A percentile compares a stretch with the other conserved stretches of the same genome.
phyloP scores from a whole-genome alignment of 2,888 invertebrate genomes.

The Drosophila prostipennis region DNA sequence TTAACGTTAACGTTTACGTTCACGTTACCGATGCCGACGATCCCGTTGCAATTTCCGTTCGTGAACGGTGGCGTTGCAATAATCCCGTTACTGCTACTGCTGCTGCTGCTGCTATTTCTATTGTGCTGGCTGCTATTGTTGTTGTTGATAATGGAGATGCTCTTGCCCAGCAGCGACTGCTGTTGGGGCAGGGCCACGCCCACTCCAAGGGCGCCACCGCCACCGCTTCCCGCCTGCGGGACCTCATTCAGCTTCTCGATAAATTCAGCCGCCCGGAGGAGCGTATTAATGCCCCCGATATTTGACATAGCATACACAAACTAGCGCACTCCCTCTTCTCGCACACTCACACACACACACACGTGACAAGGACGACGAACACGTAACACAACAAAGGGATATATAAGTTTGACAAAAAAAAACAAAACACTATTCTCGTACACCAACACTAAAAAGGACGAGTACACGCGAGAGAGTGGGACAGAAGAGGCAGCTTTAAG shows the following conservation, averaged over 20 bases:
- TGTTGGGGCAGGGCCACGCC: constrained; percentile 34
- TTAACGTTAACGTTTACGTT: constrained; percentile 30
- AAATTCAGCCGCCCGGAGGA: constrained; percentile 82
- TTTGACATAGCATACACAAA: constrained; percentile 75
- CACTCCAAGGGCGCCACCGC: constrained; percentile 15
- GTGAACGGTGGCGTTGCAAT: constrained; percentile 40
- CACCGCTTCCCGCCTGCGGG: constrained; percentile 47
- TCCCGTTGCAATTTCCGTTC: constrained; percentile 46
- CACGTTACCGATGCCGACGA: constrained; percentile 23
- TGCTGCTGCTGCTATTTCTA: constrained; percentile 60
- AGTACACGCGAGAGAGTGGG: constrained; percentile 8
- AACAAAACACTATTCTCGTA: constrained; percentile 9
- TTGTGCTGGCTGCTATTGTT: constrained; percentile 71
- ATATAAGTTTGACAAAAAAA: constrained; percentile 1
- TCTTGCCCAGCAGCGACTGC: constrained; percentile 48
- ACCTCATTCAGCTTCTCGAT: constrained; percentile 82
- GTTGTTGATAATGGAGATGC: constrained; percentile 53
- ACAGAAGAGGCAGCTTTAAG: constrained; percentile 1
- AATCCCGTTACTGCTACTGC: constrained; percentile 48
- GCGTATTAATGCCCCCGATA: constrained; percentile 72
- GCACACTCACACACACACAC: constrained; percentile 14
- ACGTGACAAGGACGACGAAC: constrained; percentile 26
- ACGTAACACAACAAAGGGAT: constrained; percentile 17
- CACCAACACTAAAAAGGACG: constrained; percentile 23
- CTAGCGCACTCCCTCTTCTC: constrained; percentile 31